Conservation (phyloP, 1,140 invertebrate genomes). For the Heliconius hermathena region DNA sequence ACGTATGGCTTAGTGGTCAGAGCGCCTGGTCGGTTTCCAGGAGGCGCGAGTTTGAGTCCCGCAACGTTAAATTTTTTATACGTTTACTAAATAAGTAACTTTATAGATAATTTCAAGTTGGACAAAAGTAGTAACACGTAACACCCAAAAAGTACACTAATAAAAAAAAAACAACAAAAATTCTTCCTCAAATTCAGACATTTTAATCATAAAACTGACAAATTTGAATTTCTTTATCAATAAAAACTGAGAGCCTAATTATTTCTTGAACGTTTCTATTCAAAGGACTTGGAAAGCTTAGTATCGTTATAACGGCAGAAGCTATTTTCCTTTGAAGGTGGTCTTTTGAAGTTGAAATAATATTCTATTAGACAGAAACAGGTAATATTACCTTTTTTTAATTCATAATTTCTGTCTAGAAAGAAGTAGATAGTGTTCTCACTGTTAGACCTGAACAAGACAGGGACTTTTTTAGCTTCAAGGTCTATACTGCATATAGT, state of each 20-base stretch:
- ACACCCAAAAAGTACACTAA: neutral
- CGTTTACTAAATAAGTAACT: too few relatives aligned
- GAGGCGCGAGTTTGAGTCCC: too few relatives aligned
- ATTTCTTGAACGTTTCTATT: constrained; percentile 10
- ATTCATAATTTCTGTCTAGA: too few relatives aligned
- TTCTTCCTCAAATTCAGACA: neutral
- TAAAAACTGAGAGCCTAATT: neutral
- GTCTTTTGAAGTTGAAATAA: neutral
- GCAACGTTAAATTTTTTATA: too few relatives aligned
- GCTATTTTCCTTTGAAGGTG: neutral
- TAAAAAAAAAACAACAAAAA: neutral
- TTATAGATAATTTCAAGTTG: too few relatives aligned
- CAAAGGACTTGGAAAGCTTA: neutral
- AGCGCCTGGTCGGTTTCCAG: too few relatives aligned
- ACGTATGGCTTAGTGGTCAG: too few relatives aligned
- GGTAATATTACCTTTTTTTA: neutral
- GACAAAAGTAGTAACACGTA: neutral
- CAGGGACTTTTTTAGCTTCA: too few relatives aligned
- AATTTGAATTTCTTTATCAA: neutral
- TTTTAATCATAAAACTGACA: neutral
- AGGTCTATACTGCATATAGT: too few relatives aligned
- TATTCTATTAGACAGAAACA: neutral
- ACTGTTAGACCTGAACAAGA: too few relatives aligned
- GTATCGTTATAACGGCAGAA: constrained; percentile 8
- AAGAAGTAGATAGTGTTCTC: too few relatives aligned